Evolutionary conservation across 2,888 invertebrate genomes (phyloP).

Genomic region (Hypolimnas misippus): DNA sequence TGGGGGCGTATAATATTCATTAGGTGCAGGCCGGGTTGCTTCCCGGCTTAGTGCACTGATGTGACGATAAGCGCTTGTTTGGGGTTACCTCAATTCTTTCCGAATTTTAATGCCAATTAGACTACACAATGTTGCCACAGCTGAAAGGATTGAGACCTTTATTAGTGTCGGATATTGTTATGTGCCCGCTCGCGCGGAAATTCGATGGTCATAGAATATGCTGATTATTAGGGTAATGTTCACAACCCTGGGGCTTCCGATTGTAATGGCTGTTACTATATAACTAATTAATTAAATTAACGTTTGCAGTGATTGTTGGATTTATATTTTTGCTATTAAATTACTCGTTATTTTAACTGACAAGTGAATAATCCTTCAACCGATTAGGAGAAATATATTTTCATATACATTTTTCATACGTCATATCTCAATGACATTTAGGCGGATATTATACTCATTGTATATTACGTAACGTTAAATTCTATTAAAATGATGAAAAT

Average conservation of each 20-base stretch:
- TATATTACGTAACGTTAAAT: too few species aligned
- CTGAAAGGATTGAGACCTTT: conserved; percentile 76
- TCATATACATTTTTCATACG: neutral
- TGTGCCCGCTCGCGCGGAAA: conserved; percentile 66
- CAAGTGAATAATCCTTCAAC: neutral
- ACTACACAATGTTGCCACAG: conserved; percentile 72
- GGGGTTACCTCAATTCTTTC: conserved; percentile 76
- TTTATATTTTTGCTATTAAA: neutral
- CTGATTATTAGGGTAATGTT: conserved; percentile 45
- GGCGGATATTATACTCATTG: too few species aligned
- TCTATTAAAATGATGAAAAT: too few species aligned
- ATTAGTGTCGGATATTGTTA: conserved; percentile 81
- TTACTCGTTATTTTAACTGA: neutral
- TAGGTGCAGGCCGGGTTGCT: conserved; percentile 51
- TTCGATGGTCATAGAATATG: conserved; percentile 46
- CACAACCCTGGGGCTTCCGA: conserved; percentile 42
- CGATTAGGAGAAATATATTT: neutral
- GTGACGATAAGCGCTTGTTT: conserved; percentile 77
- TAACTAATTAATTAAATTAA: conserved; percentile 39
- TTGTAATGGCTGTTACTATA: conserved; percentile 31
- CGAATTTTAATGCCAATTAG: conserved; percentile 80
- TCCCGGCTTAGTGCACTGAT: conserved; percentile 61
- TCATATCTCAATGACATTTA: too few species aligned
- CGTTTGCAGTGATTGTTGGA: conserved; percentile 19
- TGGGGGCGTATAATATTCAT: conserved; percentile 74